A percentile compares a stretch with the other conserved stretches of the same genome.
Conservation (phyloP, 2,797 vertebrate genomes). For the Lemur catta region DNA sequence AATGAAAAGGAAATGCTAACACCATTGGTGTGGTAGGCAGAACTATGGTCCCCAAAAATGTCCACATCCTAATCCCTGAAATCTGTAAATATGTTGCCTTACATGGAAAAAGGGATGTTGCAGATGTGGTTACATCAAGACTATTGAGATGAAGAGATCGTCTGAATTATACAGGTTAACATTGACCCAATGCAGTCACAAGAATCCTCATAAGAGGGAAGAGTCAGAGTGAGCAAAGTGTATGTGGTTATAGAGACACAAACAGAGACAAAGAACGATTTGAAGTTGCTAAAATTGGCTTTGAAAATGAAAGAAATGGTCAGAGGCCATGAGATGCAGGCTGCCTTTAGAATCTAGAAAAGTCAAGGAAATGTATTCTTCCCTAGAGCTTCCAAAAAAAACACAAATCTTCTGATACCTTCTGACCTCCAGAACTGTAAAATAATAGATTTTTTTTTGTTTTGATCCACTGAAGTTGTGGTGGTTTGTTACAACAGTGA, state of each 20-base stretch:
- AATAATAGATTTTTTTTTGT: too few species aligned
- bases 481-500: not conserved
- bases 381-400: not conserved
- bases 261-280: not conserved
- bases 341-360: not conserved
- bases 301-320: not conserved
- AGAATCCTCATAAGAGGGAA: not conserved
- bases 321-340: not conserved
- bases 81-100: not conserved
- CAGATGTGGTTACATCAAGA: not conserved
- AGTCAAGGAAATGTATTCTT: not conserved
- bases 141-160: not conserved
- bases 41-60: not conserved
- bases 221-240: not conserved
- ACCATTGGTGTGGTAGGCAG: not conserved
- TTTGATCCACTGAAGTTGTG: too few species aligned
- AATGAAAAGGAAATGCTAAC: not conserved
- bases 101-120: not conserved
- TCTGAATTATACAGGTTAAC: not conserved
- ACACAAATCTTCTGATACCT: not conserved
- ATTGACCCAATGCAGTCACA: not conserved
- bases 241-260: not conserved
- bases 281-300: not conserved
- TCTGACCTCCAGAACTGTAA: too few species aligned
- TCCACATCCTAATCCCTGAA: not conserved